A percentile compares a stretch with the other conserved stretches of the same genome.
Evolutionary conservation across 2,113 vertebrate species (phyloP).

Genomic region (Osmerus eperlanus): DNA sequence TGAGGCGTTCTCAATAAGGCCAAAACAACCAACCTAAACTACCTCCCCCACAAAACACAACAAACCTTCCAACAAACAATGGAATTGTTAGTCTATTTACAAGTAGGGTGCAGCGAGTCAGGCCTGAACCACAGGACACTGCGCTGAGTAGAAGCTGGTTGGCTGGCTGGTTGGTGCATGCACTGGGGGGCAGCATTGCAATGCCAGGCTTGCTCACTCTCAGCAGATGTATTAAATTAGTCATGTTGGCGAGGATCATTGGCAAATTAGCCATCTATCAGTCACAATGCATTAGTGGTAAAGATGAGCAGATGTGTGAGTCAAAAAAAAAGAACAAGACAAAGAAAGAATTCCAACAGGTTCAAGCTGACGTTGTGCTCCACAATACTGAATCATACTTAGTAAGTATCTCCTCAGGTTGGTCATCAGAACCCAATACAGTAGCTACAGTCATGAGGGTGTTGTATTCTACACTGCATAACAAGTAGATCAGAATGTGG

Average conservation of each 20-base stretch:
- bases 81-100: too few relatives aligned
- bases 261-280: slow-evolving; percentile 58
- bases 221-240: slow-evolving; percentile 40
- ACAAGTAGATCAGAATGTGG: slow-evolving; percentile 50
- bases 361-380: slow-evolving; percentile 59
- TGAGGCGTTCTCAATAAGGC: too few relatives aligned
- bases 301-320: slow-evolving; percentile 49
- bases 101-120: too few relatives aligned
- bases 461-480: slow-evolving; percentile 57
- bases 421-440: slow-evolving; percentile 6
- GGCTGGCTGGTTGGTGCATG: slow-evolving; percentile 22
- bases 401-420: slow-evolving; percentile 49
- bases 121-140: neutral
- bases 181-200: slow-evolving; percentile 74
- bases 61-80: too few relatives aligned
- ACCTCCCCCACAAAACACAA: too few relatives aligned
- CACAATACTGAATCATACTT: slow-evolving; percentile 43
- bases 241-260: slow-evolving; percentile 35
- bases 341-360: slow-evolving; percentile 29
- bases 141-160: neutral
- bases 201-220: slow-evolving; percentile 37
- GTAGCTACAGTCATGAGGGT: slow-evolving; percentile 44
- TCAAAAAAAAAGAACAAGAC: slow-evolving; percentile 3
- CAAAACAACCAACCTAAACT: too few relatives aligned
- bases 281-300: slow-evolving; percentile 47